Percentiles rank a stretch among this genome's conserved stretches.
These are phyloP conservation scores for Trichogramma pretiosum DNA, from an alignment of 1,140 invertebrate species.

Conservation along the genomic window DNA sequence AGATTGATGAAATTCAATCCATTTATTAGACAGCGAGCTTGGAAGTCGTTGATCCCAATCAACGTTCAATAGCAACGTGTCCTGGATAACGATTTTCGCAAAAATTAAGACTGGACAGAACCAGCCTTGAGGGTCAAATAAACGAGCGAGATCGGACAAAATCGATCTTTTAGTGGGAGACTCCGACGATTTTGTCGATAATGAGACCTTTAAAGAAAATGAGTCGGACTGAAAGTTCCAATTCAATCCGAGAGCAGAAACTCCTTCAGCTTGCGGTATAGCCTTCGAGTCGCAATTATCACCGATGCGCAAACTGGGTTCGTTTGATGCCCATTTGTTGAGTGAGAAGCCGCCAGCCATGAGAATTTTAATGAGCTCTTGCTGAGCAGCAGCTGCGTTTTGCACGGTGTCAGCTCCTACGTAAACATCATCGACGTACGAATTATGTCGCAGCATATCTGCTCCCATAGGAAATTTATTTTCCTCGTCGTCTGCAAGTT, in stretches of 20 bases:
- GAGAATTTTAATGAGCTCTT: neutral
- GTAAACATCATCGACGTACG: constrained; percentile 44
- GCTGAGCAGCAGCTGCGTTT: neutral
- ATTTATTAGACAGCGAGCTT: neutral
- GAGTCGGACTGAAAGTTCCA: neutral
- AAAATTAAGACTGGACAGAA: neutral
- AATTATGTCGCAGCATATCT: constrained; percentile 26
- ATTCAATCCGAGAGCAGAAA: neutral
- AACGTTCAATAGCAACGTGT: neutral
- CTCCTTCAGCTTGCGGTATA: neutral
- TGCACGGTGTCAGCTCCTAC: constrained; percentile 25
- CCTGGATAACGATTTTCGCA: neutral
- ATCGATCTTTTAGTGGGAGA: neutral
- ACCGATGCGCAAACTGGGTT: neutral
- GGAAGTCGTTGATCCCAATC: neutral
- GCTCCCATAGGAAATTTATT: neutral
- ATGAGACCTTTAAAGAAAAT: neutral
- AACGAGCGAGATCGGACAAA: neutral
- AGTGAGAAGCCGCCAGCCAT: neutral
- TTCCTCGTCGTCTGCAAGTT: constrained; percentile 18
- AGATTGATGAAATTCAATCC: neutral
- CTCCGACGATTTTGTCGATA: neutral
- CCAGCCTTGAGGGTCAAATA: neutral
- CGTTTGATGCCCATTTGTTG: neutral
- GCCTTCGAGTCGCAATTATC: neutral